phyloP scores from a whole-genome alignment of 1,140 invertebrate genomes.

The Microplitis demolitor region DNA sequence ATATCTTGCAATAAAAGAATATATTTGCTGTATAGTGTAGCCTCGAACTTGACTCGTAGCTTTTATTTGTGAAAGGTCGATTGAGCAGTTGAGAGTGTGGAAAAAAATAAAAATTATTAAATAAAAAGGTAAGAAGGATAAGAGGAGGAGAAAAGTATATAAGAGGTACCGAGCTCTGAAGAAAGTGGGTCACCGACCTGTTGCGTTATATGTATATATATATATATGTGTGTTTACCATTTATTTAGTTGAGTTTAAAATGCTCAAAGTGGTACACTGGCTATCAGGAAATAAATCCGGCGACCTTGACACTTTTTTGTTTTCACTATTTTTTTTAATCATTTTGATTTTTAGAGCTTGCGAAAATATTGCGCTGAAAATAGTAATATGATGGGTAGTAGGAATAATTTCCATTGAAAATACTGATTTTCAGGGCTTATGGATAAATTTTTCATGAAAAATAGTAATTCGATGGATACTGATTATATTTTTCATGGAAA shows the following conservation, averaged over 20 bases:
- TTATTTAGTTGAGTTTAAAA: background rate
- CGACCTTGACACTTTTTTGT: conserved; percentile 17
- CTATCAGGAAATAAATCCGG: conserved; percentile 25
- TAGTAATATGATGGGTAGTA: no score
- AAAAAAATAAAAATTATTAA: background rate
- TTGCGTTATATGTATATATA: conserved; percentile 31
- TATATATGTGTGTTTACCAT: conserved; percentile 22
- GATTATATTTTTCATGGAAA: no score
- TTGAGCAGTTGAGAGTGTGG: background rate
- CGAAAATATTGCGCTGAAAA: no score
- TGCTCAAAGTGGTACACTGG: conserved; percentile 22
- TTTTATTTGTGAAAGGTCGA: conserved; percentile 13
- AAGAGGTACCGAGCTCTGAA: conserved; percentile 41
- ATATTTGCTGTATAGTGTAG: background rate
- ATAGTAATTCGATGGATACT: no score
- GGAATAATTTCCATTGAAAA: no score
- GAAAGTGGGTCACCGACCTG: conserved; percentile 58
- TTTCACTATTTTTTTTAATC: background rate
- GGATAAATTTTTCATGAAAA: no score
- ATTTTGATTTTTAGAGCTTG: background rate
- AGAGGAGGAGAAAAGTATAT: conserved; percentile 23
- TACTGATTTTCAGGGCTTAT: no score
- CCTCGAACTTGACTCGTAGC: conserved; percentile 15
- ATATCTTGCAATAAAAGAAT: background rate
- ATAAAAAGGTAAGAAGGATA: background rate